Conservation (phyloP, 2,113 vertebrate genomes). For the rabbit (Oryctolagus cuniculus) region DNA sequence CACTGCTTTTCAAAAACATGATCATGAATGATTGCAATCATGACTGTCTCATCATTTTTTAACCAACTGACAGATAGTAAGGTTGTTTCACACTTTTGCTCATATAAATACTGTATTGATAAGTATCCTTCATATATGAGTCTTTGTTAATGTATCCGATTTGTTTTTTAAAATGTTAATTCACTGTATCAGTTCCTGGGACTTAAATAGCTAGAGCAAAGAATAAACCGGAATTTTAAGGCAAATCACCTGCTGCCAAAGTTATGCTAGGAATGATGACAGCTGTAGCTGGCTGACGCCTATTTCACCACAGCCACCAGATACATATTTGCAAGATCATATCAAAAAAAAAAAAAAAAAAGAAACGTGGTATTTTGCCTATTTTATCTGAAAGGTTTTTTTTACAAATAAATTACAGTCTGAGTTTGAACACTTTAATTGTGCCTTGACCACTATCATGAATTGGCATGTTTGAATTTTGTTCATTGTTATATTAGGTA, state of each 20-base stretch:
- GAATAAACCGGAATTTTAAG: not conserved
- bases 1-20: not conserved
- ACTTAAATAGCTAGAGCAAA: conserved; percentile 39
- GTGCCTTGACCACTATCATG: not conserved
- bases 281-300: not conserved
- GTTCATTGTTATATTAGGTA: not conserved
- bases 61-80: not conserved
- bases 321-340: not conserved
- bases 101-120: not conserved
- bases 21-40: not conserved
- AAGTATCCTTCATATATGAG: conserved; percentile 13
- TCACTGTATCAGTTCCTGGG: conserved; percentile 6
- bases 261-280: not conserved
- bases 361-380: not conserved
- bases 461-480: not conserved
- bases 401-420: not conserved
- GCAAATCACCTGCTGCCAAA: not conserved
- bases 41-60: not conserved
- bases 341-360: not conserved
- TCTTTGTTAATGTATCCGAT: not conserved
- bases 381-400: not conserved
- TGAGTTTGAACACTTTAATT: not conserved
- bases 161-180: not conserved
- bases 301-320: not conserved
- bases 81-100: conserved; percentile 48